Percentiles rank a stretch among this genome's conserved stretches.
These are phyloP conservation scores for Matsumurasca onukii DNA, from an alignment of 1,140 invertebrate species.

Conservation along the genomic window DNA sequence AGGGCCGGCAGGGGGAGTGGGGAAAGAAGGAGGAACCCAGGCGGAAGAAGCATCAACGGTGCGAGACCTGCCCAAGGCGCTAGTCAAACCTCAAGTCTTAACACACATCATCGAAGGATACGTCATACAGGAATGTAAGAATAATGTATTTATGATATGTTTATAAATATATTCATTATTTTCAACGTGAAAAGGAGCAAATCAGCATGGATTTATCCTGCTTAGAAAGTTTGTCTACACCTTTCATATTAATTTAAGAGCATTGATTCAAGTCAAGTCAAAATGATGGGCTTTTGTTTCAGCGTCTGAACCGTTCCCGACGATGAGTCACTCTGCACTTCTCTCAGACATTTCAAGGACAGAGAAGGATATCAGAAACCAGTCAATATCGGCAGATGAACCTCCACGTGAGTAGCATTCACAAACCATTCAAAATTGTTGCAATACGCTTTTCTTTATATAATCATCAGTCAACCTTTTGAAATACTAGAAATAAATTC, in stretches of 20 bases:
- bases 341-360: slow-evolving; percentile 48
- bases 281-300: too few relatives aligned
- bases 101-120: slow-evolving; percentile 97
- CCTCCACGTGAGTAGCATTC: slow-evolving; percentile 66
- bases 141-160: slow-evolving; percentile 1
- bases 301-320: slow-evolving; percentile 72
- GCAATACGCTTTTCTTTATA: too few relatives aligned
- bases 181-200: too few relatives aligned
- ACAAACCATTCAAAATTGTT: too few relatives aligned
- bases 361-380: slow-evolving; percentile 48
- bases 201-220: slow-evolving; percentile 5
- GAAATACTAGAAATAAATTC: too few relatives aligned
- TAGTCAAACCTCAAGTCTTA: slow-evolving; percentile 94
- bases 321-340: slow-evolving; percentile 63
- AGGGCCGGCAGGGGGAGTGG: background rate
- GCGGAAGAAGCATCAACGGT: slow-evolving; percentile 58
- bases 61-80: slow-evolving; percentile 72
- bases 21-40: background rate
- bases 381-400: slow-evolving; percentile 61
- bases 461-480: too few relatives aligned
- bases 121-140: slow-evolving; percentile 86
- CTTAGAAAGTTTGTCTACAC: slow-evolving; percentile 18
- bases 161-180: background rate
- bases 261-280: too few relatives aligned
- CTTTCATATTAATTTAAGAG: too few relatives aligned